phyloP scores from a whole-genome alignment of 2,113 vertebrate species.

The Scytalopus superciliaris region DNA sequence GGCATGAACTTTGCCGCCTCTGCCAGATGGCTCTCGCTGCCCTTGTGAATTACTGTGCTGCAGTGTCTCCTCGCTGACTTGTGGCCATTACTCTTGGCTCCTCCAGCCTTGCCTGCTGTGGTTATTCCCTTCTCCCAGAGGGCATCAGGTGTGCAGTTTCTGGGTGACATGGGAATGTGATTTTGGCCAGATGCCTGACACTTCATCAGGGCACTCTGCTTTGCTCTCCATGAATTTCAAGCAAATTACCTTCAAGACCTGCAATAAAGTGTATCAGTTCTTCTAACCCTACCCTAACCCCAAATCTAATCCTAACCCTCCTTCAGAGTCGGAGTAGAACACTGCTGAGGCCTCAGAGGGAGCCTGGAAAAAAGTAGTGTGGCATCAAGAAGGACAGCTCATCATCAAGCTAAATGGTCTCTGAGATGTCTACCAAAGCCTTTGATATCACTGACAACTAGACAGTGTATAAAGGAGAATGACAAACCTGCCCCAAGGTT shows the following conservation, averaged over 20 bases:
- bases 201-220: neutral
- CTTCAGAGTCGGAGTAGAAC: neutral
- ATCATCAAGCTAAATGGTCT: neutral
- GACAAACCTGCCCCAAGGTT: neutral
- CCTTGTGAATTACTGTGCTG: neutral
- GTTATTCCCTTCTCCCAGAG: neutral
- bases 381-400: neutral
- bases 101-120: neutral
- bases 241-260: neutral
- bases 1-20: neutral
- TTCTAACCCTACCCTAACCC: neutral
- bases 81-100: neutral
- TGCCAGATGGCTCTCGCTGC: neutral
- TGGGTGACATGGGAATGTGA: neutral
- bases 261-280: neutral
- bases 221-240: neutral
- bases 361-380: neutral
- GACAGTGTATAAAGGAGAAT: neutral
- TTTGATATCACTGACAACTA: neutral
- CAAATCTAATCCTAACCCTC: neutral
- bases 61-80: accelerated
- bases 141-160: neutral
- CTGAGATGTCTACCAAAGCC: neutral
- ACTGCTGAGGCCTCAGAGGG: neutral
- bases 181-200: neutral